A percentile compares a stretch with the other conserved stretches of the same genome.
Conservation (phyloP, 1,140 invertebrate species). For the Anoplolepis gracilipes region DNA sequence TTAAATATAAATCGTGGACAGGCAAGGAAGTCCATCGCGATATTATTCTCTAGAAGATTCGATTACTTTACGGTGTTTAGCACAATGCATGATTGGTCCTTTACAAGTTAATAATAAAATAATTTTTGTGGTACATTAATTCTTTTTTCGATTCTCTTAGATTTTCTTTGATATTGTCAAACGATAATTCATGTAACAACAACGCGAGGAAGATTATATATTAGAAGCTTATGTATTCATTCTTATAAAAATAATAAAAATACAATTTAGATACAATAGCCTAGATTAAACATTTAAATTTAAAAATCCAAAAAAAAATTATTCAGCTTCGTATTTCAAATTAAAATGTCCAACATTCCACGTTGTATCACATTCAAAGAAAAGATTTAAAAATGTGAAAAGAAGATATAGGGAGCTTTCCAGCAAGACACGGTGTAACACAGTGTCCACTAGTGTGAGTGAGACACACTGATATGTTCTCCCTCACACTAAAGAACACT, state of each 20-base stretch:
- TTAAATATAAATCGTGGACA: slow-evolving; percentile 40
- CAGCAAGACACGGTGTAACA: no score
- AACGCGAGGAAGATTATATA: background rate
- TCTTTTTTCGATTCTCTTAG: slow-evolving; percentile 32
- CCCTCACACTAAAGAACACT: no score
- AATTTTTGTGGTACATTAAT: slow-evolving; percentile 68
- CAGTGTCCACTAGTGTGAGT: no score
- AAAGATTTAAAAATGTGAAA: no score
- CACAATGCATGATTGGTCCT: slow-evolving; percentile 67
- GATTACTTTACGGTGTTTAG: slow-evolving; percentile 62
- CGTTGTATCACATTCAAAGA: no score
- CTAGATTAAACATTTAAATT: background rate
- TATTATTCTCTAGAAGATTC: slow-evolving; percentile 54
- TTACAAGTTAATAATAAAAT: slow-evolving; percentile 70
- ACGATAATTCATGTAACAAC: slow-evolving; percentile 2
- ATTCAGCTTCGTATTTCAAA: background rate
- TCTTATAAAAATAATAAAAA: background rate
- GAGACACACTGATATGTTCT: no score
- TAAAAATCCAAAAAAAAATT: background rate
- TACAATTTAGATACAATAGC: background rate
- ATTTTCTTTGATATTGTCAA: slow-evolving; percentile 29
- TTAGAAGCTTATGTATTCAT: background rate
- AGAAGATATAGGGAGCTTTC: no score
- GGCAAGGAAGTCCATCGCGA: slow-evolving; percentile 10
- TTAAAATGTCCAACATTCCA: background rate